Percentiles rank a stretch among this genome's conserved stretches.
Conservation (phyloP, 2,888 invertebrate genomes). For the Subacronicta megacephala region DNA sequence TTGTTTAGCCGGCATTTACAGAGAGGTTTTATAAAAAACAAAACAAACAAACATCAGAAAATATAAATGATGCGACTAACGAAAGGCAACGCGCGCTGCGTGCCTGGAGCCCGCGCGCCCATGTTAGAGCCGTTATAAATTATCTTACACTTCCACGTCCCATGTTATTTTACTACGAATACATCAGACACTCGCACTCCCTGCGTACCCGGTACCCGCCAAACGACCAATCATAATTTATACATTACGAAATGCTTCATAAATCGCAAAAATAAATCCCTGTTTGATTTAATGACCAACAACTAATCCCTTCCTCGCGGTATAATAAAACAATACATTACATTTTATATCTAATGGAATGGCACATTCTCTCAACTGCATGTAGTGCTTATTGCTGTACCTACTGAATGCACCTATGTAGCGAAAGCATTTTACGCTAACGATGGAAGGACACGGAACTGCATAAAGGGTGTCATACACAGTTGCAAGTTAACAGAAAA, state of each 20-base stretch:
- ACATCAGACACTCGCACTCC: slow-evolving; percentile 81
- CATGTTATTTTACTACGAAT: slow-evolving; percentile 84
- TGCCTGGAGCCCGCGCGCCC: slow-evolving; percentile 75
- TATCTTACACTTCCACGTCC: slow-evolving; percentile 83
- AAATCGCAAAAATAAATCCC: slow-evolving; percentile 77
- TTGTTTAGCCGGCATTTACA: slow-evolving; percentile 84
- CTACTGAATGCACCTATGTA: slow-evolving; percentile 53
- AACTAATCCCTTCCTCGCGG: slow-evolving; percentile 67
- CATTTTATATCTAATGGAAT: slow-evolving; percentile 68
- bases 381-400: slow-evolving; percentile 62
- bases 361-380: slow-evolving; percentile 65
- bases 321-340: slow-evolving; percentile 69
- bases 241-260: slow-evolving; percentile 74
- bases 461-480: slow-evolving; percentile 41
- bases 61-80: slow-evolving; percentile 88
- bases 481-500: slow-evolving; percentile 31
- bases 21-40: slow-evolving; percentile 79
- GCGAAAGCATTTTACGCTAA: slow-evolving; percentile 66
- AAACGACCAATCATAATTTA: slow-evolving; percentile 82
- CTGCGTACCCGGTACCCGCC: slow-evolving; percentile 76
- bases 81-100: slow-evolving; percentile 79
- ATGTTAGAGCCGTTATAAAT: slow-evolving; percentile 84
- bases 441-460: slow-evolving; percentile 66
- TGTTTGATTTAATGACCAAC: slow-evolving; percentile 72
- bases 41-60: slow-evolving; percentile 87